Evolutionary conservation across 2,113 vertebrate species (phyloP).

Genomic region (Pongo pygmaeus): DNA sequence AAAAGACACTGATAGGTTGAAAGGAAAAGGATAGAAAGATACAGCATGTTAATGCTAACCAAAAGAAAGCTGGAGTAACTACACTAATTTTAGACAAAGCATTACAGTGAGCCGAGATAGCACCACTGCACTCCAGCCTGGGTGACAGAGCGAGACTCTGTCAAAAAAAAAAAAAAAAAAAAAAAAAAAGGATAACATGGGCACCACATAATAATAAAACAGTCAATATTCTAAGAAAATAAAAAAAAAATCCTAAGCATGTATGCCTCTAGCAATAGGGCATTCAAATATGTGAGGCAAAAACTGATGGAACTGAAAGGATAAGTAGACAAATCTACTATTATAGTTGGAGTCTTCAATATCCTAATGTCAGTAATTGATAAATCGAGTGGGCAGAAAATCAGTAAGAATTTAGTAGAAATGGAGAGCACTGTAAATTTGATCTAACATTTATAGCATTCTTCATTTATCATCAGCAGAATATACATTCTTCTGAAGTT

Average conservation of each 20-base stretch:
- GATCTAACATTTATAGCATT: background rate
- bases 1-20: background rate
- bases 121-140: too few species aligned
- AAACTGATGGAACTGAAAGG: background rate
- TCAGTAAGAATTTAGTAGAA: background rate
- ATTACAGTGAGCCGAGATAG: too few species aligned
- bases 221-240: background rate
- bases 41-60: background rate
- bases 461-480: background rate
- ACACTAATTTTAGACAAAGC: background rate
- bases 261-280: background rate
- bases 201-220: background rate
- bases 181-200: background rate
- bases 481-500: background rate
- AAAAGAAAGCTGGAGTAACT: background rate
- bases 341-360: too few species aligned
- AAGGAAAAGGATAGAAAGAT: background rate
- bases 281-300: background rate
- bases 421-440: background rate
- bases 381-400: background rate
- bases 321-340: background rate
- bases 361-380: background rate
- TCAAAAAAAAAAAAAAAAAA: background rate
- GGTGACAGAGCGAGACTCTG: too few species aligned
- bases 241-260: background rate